These are phyloP conservation scores for Ophion costatus DNA, from an alignment of 2,888 invertebrate genomes.

Conservation along the genomic window DNA sequence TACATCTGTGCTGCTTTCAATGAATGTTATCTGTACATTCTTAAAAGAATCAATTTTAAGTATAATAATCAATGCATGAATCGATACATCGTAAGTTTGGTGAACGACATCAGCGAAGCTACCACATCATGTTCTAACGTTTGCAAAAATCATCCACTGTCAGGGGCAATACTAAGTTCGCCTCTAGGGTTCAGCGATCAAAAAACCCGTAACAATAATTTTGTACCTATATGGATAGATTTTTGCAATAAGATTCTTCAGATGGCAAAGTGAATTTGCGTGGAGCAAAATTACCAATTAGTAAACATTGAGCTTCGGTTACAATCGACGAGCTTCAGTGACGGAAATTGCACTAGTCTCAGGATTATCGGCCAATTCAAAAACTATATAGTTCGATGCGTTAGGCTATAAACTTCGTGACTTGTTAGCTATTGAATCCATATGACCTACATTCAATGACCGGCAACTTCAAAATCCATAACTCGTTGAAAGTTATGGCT, in stretches of 20 bases:
- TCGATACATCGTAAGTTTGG: no score
- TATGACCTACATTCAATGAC: not conserved
- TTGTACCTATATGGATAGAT: not conserved
- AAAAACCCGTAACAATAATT: no score
- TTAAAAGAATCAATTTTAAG: no score
- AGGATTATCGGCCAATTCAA: not conserved
- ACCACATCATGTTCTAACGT: no score
- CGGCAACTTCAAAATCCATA: not conserved
- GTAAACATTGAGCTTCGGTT: no score
- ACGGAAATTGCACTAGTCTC: not conserved
- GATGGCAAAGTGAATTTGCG: not conserved
- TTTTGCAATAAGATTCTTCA: not conserved
- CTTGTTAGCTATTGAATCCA: not conserved
- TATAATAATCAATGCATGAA: no score
- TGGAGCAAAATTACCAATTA: not conserved
- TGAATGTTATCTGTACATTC: no score
- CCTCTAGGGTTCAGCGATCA: no score
- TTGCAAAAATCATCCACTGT: no score
- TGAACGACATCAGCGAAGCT: no score
- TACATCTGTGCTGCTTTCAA: no score
- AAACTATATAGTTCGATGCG: not conserved
- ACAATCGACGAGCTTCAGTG: not conserved
- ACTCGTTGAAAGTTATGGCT: not conserved
- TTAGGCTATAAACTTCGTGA: not conserved
- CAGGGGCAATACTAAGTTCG: no score